Percentiles rank a stretch among this genome's conserved stretches.
phyloP scores from a whole-genome alignment of 2,888 invertebrate genomes.

The Harpalus rubripes region DNA sequence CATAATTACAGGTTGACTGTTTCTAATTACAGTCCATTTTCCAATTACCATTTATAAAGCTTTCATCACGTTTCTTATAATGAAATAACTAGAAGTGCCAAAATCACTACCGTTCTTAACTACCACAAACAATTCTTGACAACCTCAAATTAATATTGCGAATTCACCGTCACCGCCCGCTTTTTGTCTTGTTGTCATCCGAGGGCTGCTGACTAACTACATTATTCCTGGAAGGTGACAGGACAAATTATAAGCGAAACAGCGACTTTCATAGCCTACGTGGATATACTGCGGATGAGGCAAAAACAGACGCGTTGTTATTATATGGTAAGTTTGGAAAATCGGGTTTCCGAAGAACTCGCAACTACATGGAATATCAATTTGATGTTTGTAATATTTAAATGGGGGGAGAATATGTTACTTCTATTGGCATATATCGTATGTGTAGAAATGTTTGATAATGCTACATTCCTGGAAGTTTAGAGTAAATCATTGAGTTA shows the following conservation, averaged over 20 bases:
- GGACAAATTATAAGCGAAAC: constrained; percentile 32
- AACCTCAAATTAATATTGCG: constrained; percentile 23
- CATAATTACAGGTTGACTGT: no score
- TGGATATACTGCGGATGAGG: constrained; percentile 2
- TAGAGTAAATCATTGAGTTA: no score
- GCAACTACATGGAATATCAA: constrained; percentile 18
- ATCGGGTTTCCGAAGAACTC: neutral
- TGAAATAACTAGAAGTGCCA: constrained; percentile 8
- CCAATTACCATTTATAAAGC: neutral
- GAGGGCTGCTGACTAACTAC: constrained; percentile 6
- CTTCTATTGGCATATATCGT: no score
- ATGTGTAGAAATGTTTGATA: no score
- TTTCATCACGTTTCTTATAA: neutral
- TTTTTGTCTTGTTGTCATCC: constrained; percentile 9
- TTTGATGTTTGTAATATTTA: neutral
- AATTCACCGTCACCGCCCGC: constrained; percentile 20
- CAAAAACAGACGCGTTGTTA: constrained; percentile 35
- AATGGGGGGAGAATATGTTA: no score
- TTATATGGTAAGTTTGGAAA: constrained; percentile 11
- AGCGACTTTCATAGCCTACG: constrained; percentile 1
- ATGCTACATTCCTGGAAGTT: no score
- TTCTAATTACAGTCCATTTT: no score
- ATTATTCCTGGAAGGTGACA: constrained; percentile 30
- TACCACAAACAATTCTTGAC: constrained; percentile 14
- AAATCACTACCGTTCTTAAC: neutral